Conservation (phyloP, 2,797 vertebrate genomes). For the Sebastes matsubarae region DNA sequence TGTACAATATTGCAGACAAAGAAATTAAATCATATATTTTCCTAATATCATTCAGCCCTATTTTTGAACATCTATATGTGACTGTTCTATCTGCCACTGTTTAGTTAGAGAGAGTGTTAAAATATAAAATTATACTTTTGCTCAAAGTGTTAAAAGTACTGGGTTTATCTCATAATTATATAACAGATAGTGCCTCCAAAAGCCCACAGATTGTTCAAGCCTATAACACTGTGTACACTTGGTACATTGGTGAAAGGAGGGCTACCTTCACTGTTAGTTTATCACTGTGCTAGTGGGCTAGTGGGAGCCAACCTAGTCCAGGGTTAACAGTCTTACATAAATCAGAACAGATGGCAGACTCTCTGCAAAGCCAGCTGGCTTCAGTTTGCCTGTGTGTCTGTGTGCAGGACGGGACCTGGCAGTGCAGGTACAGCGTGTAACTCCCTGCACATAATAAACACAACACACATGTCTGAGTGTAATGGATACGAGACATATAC, state of each 20-base stretch:
- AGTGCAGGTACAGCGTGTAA: constrained; percentile 74
- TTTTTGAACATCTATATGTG: neutral
- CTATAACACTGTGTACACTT: neutral
- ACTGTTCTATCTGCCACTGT: neutral
- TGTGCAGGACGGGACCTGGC: constrained; percentile 70
- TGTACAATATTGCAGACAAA: neutral
- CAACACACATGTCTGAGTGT: constrained; percentile 55
- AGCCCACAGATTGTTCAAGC: neutral
- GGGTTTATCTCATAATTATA: neutral
- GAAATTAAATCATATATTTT: neutral
- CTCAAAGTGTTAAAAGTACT: neutral
- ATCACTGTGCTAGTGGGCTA: constrained; percentile 50
- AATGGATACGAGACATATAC: constrained; percentile 52
- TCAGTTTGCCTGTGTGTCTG: constrained; percentile 75
- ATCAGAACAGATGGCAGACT: constrained; percentile 81
- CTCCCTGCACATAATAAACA: constrained; percentile 70
- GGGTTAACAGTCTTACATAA: constrained; percentile 80
- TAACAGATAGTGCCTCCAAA: neutral
- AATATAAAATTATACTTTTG: neutral
- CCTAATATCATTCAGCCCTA: neutral
- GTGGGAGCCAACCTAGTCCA: constrained; percentile 66
- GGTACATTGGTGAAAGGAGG: constrained; percentile 5
- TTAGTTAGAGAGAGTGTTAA: neutral
- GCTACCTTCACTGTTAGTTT: constrained; percentile 37
- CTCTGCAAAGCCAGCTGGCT: constrained; percentile 82